Evolutionary conservation across 2,797 vertebrate genomes (phyloP), one percentile per base, ranked within the genome.

Genomic region (Sciaenops ocellatus): DNA sequence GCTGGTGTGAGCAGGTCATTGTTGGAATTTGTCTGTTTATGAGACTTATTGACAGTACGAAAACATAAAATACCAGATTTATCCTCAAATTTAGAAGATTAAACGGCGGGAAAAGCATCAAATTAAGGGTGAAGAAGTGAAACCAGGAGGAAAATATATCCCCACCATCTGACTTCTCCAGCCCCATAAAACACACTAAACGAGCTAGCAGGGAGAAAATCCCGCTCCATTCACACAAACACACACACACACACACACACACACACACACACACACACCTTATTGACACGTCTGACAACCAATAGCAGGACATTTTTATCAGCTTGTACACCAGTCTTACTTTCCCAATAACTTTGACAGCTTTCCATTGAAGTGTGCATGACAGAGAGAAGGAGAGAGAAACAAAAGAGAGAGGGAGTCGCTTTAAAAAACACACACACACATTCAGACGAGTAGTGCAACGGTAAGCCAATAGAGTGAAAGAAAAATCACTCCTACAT

Each of bases 401-500:
- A 85, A 90, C 83, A 85, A 82, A 87, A 84, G 78, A 65, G 59
- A 73, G 66, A 52, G 51, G 61, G 75, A 69, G 79, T 50, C 17
- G 30, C 76, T 81, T 84, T 70, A 73, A 78, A 71, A 62, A 61
- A 63, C 24, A 74, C 24, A 67, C 66, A 64, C 69, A 89, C 89
- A 87, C 84, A 80, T 65, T 84, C 85, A 79, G 81, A 80, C 38
- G 46, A 90, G 90, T 89, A 89, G 85, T 87, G 87, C 86, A 89
- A 86, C 78, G 70, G 83, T 89, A 92, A 89, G 89, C 90, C 84
- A 91, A 93, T 91, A 89, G 87, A 91, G 83, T 84, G 84, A 88
- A 90, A 93, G 93, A 94, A 90, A 93, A 92, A 92, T 93, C 85
- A 88, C 89, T 88, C 52, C 85, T 92, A 90, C 89, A 92, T 90